Conservation (phyloP, 2,888 invertebrate species). For the Nemurella pictetii region DNA sequence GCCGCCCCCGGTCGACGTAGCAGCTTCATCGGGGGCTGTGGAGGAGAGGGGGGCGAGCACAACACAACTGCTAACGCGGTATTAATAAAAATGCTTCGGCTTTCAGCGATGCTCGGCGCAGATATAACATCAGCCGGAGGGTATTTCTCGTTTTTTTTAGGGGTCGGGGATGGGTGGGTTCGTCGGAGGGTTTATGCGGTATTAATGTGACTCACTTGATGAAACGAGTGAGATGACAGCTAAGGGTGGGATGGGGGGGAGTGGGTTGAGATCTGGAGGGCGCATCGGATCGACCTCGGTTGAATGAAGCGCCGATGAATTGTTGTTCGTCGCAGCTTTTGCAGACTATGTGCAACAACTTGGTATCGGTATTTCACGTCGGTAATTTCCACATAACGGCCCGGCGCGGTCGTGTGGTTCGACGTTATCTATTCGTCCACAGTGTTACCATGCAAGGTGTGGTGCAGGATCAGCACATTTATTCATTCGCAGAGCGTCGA, state of each 20-base stretch:
- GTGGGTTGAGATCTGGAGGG: background rate
- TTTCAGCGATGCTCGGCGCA: background rate
- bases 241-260: background rate
- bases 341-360: too few species aligned
- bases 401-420: too few species aligned
- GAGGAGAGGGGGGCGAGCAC: background rate
- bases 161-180: background rate
- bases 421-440: too few species aligned
- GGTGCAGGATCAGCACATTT: too few species aligned
- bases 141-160: background rate
- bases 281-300: background rate
- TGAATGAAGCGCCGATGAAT: too few species aligned
- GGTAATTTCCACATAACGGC: background rate
- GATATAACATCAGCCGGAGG: background rate
- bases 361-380: too few species aligned
- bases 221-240: slow-evolving; percentile 9
- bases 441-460: too few species aligned
- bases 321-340: too few species aligned
- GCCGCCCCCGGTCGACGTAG: background rate
- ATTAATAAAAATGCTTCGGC: background rate
- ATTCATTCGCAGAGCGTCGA: too few species aligned
- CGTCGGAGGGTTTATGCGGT: slow-evolving; percentile 5
- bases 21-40: too few species aligned
- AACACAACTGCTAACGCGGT: background rate
- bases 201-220: slow-evolving; percentile 28